Evolutionary conservation across 2,888 invertebrate species (phyloP), one percentile per base, ranked within the genome.

Genomic region (Nezara viridula): DNA sequence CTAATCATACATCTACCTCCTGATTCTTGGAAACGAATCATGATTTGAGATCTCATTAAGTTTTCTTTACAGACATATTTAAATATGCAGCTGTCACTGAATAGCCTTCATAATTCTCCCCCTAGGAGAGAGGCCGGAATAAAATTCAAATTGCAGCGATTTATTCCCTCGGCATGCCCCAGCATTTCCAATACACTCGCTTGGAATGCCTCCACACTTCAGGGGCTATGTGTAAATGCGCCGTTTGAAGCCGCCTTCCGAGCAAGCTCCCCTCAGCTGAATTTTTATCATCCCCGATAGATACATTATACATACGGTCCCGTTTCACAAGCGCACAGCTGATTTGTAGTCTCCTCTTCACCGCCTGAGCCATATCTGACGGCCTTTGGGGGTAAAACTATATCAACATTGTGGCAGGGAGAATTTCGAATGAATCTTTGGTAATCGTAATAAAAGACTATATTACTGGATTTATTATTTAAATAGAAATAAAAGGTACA

Each of bases 241-340:
- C 32, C 66, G 66, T 73, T 73, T 73, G 66, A 73, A 37, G 32
- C 19, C 27, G 27, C 27, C 60, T 55, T 55, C 55, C n/a, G 10
- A 10, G 9, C n/a, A 40, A 32, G 37, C 32, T 40, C 24, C 44
- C 14, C 81, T 12, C 24, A n/a, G 44, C 81, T 81, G 81, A 81
- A 81, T 81, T 81, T 81, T 73, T 73, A 73, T 73, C 66, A 37
- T 24, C 19, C 66, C 66, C 66, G 9, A 81, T 81, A 40, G 81
- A 81, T 81, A 81, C 81, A 81, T 81, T 44, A 81, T 81, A 81
- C 81, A 81, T 81, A 81, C n/a, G 81, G 40, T 81, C 81, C 81
- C 40, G 24, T 40, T 81, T n/a, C 81, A n/a, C n/a, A 44, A 44
- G 81, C 44, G 40, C 40, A 81, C 24, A n/a, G 44, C 81, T 81